Conservation (phyloP, 2,113 vertebrate genomes). For the Mus pahari region DNA sequence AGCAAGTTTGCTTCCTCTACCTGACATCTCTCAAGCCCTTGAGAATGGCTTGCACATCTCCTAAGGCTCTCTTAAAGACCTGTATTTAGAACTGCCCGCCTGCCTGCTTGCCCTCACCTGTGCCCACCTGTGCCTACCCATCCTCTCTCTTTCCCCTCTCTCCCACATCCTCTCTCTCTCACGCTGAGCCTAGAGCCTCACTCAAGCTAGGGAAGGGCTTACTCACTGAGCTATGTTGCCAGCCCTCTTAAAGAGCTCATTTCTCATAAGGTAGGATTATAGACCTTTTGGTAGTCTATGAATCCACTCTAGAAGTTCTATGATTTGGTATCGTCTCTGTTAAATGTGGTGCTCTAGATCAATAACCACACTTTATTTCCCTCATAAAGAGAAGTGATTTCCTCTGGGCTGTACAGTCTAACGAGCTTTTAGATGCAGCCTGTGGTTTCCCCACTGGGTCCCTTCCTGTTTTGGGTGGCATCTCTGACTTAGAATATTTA, state of each 20-base stretch:
- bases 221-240: too few species aligned
- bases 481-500: not conserved
- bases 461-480: not conserved
- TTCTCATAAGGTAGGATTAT: not conserved
- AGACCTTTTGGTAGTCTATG: conserved; percentile 6
- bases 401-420: not conserved
- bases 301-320: not conserved
- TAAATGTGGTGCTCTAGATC: not conserved
- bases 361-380: not conserved
- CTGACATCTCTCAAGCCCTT: not conserved
- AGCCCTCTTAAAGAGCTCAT: not conserved
- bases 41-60: not conserved
- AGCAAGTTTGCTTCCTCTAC: not conserved
- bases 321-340: not conserved
- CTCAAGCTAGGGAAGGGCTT: not conserved
- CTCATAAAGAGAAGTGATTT: not conserved
- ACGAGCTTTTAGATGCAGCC: not conserved
- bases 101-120: too few species aligned
- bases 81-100: not conserved
- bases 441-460: not conserved
- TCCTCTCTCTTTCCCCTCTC: not conserved
- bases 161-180: not conserved
- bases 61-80: not conserved
- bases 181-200: too few species aligned
- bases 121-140: too few species aligned